A percentile compares a stretch with the other conserved stretches of the same genome.
Evolutionary conservation across 1,140 invertebrate species (phyloP).

Genomic region (Plectrocnemia conspersa): DNA sequence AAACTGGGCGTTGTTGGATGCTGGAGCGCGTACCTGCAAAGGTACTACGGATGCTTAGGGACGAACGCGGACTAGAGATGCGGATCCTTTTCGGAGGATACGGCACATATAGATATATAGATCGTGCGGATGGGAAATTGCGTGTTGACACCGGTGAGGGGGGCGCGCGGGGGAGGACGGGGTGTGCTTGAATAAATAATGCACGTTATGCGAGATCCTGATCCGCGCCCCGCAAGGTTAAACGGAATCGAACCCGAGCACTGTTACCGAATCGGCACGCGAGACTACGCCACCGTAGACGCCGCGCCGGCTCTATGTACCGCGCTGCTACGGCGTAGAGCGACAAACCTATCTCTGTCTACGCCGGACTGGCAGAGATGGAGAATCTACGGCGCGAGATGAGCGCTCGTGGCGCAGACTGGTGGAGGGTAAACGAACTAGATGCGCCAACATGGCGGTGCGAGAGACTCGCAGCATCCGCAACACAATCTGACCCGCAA

Average conservation of each 20-base stretch:
- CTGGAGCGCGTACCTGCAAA: neutral
- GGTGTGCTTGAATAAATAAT: conserved; percentile 35
- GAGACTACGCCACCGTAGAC: conserved; percentile 27
- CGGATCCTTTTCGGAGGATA: neutral
- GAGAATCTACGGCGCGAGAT: conserved; percentile 11
- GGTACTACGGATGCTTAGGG: neutral
- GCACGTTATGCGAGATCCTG: conserved; percentile 1
- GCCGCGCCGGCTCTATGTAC: neutral
- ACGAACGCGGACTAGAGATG: no score
- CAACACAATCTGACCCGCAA: neutral
- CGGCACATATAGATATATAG: neutral
- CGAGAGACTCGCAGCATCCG: neutral
- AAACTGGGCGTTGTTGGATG: conserved; percentile 29
- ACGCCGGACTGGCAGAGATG: conserved; percentile 5
- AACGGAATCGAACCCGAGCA: conserved; percentile 12
- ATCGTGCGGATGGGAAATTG: neutral
- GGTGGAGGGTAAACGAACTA: conserved; percentile 5
- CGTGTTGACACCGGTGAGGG: neutral
- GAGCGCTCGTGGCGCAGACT: conserved; percentile 12
- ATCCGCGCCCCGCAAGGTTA: conserved; percentile 3
- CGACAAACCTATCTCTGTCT: conserved; percentile 16
- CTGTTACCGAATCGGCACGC: conserved; percentile 29
- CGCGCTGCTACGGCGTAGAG: neutral
- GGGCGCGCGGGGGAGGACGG: conserved; percentile 23
- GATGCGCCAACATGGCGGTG: conserved; percentile 25